These are phyloP conservation scores for Macrotus californicus DNA, from an alignment of 2,113 vertebrate genomes.

Conservation along the genomic window DNA sequence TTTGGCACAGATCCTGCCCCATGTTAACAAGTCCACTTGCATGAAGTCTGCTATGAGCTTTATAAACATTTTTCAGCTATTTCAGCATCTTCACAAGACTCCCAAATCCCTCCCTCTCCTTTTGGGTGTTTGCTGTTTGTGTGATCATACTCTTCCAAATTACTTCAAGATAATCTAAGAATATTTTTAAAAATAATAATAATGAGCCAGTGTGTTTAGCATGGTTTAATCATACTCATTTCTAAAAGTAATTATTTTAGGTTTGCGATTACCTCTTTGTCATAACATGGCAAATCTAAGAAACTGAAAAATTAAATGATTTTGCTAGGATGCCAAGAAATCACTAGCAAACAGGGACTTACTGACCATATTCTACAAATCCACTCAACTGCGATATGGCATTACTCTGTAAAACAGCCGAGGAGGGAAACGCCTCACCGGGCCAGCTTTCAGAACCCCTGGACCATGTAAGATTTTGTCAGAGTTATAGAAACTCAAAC, in stretches of 20 bases:
- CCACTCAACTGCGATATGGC: background rate
- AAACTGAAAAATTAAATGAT: background rate
- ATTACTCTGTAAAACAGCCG: background rate
- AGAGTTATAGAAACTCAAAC: background rate
- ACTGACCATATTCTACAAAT: background rate
- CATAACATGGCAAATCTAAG: background rate
- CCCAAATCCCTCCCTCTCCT: constrained; percentile 77
- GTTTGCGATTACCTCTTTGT: background rate
- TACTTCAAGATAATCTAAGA: constrained; percentile 80
- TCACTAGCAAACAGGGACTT: background rate
- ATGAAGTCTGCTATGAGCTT: constrained; percentile 80
- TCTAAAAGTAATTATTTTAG: background rate
- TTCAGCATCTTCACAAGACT: constrained; percentile 66
- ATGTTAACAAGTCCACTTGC: background rate
- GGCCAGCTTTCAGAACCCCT: background rate
- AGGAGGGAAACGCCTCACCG: background rate
- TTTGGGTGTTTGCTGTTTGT: constrained; percentile 71
- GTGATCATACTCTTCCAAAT: constrained; percentile 73
- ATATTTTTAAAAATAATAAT: background rate
- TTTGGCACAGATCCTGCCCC: background rate
- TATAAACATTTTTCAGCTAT: constrained; percentile 69
- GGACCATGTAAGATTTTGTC: background rate
- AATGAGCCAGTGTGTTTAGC: background rate
- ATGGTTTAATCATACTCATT: background rate
- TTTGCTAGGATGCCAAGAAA: background rate